Conservation (phyloP, 2,888 invertebrate species). For the Leptogaster cylindrica region DNA sequence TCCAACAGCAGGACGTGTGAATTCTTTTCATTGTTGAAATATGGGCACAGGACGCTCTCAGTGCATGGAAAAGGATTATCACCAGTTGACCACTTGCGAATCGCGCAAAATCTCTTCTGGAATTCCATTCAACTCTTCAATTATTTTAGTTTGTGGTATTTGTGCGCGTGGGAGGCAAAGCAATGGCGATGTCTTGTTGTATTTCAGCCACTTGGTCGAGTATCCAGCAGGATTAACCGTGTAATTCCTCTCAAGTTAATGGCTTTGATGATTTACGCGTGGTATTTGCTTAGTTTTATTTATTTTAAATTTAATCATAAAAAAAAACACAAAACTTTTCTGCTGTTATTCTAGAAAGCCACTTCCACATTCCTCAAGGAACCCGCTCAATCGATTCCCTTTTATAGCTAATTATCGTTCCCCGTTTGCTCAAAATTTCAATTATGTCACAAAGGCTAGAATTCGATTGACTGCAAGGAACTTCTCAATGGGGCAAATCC, state of each 20-base stretch:
- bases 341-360: not conserved
- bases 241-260: constrained; percentile 9
- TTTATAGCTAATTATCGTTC: constrained; percentile 12
- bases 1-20: not conserved
- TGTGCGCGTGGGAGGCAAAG: constrained; percentile 7
- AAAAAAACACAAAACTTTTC: not conserved
- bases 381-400: not conserved
- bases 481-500: constrained; percentile 28
- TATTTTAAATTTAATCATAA: not conserved
- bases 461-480: constrained; percentile 34
- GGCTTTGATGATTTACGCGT: constrained; percentile 7
- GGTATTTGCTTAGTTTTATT: not conserved
- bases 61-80: not conserved
- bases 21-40: not conserved
- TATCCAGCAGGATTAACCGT: constrained; percentile 8
- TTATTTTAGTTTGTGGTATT: constrained; percentile 13
- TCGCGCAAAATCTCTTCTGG: not conserved
- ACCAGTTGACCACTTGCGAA: not conserved
- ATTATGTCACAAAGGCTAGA: constrained; percentile 25
- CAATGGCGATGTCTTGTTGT: not conserved
- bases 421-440: constrained; percentile 7
- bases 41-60: not conserved
- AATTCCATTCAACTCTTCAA: constrained; percentile 32
- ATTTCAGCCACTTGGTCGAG: not conserved
- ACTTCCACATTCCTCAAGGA: constrained; percentile 8